Conservation (phyloP, 2,113 vertebrate genomes). For the Mohoua ochrocephala region DNA sequence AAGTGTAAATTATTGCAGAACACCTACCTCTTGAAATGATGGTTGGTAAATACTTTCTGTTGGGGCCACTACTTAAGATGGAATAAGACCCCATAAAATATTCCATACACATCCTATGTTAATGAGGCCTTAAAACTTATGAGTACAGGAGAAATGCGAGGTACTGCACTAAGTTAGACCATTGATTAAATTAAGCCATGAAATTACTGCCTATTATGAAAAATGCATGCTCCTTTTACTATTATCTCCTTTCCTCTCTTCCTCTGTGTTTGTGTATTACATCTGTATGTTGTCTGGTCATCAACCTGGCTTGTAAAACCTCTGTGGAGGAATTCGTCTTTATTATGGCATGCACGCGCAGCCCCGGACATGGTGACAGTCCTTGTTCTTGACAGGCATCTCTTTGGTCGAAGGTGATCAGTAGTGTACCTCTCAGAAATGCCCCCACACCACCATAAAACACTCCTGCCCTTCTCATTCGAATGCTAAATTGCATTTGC, state of each 20-base stretch:
- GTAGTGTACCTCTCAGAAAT: background rate
- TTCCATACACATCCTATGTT: background rate
- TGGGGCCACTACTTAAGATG: background rate
- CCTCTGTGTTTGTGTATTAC: background rate
- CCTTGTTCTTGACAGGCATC: background rate
- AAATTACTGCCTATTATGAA: conserved; percentile 40
- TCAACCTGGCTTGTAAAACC: background rate
- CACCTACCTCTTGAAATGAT: background rate
- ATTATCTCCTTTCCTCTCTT: background rate
- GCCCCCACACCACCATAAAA: background rate
- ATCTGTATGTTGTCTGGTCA: background rate
- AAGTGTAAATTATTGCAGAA: background rate
- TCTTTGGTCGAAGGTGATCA: background rate
- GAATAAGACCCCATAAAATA: background rate
- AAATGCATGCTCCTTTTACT: conserved; percentile 14
- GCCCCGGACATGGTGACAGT: fast-evolving
- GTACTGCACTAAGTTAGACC: background rate
- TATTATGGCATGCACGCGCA: fast-evolving
- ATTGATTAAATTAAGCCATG: conserved; percentile 43
- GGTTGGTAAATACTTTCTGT: background rate
- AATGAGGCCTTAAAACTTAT: background rate
- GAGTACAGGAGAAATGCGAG: background rate
- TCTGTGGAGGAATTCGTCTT: background rate
- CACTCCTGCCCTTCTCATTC: background rate
- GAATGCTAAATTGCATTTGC: background rate